These are phyloP conservation scores for Caenorhabditis sp. DNA, from an alignment of 2,888 invertebrate species.

Conservation along the genomic window DNA sequence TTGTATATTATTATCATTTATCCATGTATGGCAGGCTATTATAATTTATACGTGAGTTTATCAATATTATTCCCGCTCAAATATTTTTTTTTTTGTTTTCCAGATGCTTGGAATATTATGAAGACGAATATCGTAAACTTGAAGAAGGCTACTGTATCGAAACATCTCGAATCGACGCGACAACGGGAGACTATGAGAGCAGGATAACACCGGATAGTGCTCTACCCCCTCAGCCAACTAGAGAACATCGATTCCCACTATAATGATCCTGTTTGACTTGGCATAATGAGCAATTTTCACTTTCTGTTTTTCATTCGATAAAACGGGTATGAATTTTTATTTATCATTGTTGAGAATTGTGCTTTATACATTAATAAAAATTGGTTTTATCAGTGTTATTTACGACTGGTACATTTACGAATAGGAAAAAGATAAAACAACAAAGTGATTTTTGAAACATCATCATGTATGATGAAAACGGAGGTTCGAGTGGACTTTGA, in stretches of 20 bases:
- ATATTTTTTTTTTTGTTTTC: no score
- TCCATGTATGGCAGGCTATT: slow-evolving; percentile 64
- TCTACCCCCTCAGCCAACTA: neutral
- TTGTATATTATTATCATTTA: slow-evolving; percentile 58
- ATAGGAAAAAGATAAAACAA: neutral
- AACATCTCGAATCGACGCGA: slow-evolving; percentile 30
- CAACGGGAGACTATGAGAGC: slow-evolving; percentile 23
- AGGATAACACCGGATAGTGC: slow-evolving; percentile 21
- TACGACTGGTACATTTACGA: neutral
- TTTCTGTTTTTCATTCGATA: slow-evolving; percentile 11
- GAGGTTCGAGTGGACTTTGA: neutral
- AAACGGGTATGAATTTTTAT: slow-evolving; percentile 15
- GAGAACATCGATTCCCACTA: slow-evolving; percentile 28
- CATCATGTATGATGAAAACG: neutral
- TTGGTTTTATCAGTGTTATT: neutral
- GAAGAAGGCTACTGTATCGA: slow-evolving; percentile 39
- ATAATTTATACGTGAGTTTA: slow-evolving; percentile 61
- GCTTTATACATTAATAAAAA: no score
- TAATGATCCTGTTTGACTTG: neutral
- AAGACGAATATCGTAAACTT: slow-evolving; percentile 43
- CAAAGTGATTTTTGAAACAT: neutral
- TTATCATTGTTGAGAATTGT: neutral
- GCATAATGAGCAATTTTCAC: neutral
- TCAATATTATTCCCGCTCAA: neutral
- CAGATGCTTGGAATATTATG: slow-evolving; percentile 56